Base-by-base conservation (phyloP, 2,888 invertebrate genomes). In the Philereme transversata region DNA sequence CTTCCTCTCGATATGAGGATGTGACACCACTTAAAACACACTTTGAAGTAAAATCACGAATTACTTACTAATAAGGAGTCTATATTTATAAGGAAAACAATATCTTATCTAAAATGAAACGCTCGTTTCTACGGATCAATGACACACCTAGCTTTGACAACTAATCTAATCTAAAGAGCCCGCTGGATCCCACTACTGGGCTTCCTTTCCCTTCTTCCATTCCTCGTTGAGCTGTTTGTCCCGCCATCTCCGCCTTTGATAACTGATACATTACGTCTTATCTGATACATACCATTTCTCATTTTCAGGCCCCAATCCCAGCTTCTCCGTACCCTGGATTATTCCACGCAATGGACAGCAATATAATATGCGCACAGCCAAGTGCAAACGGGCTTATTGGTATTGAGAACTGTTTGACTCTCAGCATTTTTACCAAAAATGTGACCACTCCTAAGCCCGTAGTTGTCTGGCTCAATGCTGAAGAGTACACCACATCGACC, bases 401-500 rank as follows among this genome's bases (percentile, higher is more conserved):
- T 4, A 73, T 74, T 1, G 92, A 92, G 71, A 80, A 92, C 74
- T 92, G 92, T 56, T 75, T 92, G 0, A 83, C 79, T 0, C 74
- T 92, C 3, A 85, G 74, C 66, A 74, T 92, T 33, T 84, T 81
- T 59, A 88, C 90, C 6, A 82, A 74, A 43, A 81, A 84, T 60
- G 62, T 76, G 0, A 82, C 80, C 1, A 73, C 72, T 0, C 69
- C 75, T 0, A 86, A 85, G 69, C 90, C 92, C 5, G 88, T 91
- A 1, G 48, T 91, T 6, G 88, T 92, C 3, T 88, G 86, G 84
- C 77, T 92, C 0, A 82, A 86, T 56, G 83, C 88, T 5, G 84
- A 89, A 68, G 86, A 87, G 40, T 90, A 86, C 62, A 78, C 74
- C 2, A 78, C 68, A 4, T 72, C 81, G 0, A 68, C 73, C 11